phyloP scores from a whole-genome alignment of 2,113 vertebrate genomes.

The Scatophagus argus region DNA sequence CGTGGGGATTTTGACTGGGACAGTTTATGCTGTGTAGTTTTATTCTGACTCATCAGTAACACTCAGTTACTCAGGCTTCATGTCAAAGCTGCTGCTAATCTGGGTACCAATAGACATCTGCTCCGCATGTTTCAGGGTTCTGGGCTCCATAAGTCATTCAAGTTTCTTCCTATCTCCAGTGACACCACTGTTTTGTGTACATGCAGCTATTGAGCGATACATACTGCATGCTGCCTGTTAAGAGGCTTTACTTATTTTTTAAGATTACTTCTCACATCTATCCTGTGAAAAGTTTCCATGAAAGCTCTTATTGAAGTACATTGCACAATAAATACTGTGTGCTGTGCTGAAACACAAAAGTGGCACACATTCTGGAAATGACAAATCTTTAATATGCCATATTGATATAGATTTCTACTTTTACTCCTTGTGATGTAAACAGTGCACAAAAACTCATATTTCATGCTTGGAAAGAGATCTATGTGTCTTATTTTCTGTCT shows the following conservation, averaged over 20 bases:
- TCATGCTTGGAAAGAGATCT: neutral
- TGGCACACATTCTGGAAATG: neutral
- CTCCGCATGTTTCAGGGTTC: neutral
- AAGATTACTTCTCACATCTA: neutral
- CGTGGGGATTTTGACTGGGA: neutral
- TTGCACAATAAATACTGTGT: neutral
- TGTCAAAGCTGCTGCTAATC: neutral
- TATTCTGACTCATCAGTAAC: neutral
- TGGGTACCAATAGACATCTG: neutral
- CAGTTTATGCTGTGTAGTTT: neutral
- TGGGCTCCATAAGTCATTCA: neutral
- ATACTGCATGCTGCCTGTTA: neutral
- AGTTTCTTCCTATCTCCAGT: neutral
- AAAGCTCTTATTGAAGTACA: neutral
- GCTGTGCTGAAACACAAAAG: neutral
- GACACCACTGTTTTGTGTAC: neutral
- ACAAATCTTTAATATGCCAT: neutral
- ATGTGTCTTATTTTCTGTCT: neutral
- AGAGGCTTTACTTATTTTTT: neutral
- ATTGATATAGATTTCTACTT: neutral
- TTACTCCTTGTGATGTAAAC: neutral
- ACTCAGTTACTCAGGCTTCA: neutral
- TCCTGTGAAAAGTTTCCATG: neutral
- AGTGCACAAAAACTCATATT: too few relatives aligned
- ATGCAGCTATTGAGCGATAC: neutral